These are phyloP conservation scores for Daphoenositta chrysoptera DNA, from an alignment of 2,113 vertebrate species.

Conservation along the genomic window DNA sequence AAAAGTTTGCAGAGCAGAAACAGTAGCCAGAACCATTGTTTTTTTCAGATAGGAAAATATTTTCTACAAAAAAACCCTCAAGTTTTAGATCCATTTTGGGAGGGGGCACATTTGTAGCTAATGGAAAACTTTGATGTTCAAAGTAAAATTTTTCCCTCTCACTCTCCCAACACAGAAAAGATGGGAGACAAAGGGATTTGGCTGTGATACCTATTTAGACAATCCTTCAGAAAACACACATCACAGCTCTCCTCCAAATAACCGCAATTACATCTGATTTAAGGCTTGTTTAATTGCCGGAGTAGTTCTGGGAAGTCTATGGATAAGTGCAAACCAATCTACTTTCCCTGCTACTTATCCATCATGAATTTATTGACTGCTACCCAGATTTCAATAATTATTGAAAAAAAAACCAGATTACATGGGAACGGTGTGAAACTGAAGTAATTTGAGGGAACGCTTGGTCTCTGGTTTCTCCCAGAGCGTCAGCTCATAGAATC, in stretches of 20 bases:
- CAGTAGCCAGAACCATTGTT: background rate
- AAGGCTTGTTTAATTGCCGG: background rate
- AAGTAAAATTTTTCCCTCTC: background rate
- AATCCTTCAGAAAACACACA: background rate
- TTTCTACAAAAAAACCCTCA: background rate
- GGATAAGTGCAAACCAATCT: background rate
- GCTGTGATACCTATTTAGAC: background rate
- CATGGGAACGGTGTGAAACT: background rate
- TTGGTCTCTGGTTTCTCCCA: background rate
- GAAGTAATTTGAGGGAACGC: background rate
- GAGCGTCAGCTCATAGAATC: background rate
- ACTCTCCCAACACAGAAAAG: background rate
- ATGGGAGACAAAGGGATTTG: background rate
- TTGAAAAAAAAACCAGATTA: background rate
- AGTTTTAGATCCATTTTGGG: background rate
- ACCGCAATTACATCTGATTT: background rate
- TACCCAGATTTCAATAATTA: background rate
- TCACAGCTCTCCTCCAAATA: background rate
- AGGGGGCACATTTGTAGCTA: background rate
- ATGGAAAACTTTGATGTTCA: background rate
- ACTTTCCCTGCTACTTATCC: background rate
- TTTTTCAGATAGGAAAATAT: background rate
- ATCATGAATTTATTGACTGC: background rate
- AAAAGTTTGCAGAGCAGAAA: background rate
- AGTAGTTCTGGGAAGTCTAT: background rate